Evolutionary conservation across 92 coral and sea anemone genomes (phyloP).

Genomic region (Phenganax stokvisi): DNA sequence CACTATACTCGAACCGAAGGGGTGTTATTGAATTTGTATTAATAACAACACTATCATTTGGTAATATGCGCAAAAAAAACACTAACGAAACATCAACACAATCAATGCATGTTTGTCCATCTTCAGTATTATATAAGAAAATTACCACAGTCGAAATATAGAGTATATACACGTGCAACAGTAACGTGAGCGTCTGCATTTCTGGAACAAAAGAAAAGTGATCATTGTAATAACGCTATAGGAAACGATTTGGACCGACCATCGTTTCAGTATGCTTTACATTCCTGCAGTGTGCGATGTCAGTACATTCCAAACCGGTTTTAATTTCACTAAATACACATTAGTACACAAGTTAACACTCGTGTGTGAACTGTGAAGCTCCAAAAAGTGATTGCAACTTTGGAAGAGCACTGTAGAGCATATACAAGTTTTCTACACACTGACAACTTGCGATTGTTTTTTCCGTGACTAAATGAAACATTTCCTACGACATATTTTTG

Average conservation of each 20-base stretch:
- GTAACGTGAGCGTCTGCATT: not conserved
- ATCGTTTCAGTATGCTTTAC: not conserved
- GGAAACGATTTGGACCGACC: not conserved
- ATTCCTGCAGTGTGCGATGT: not conserved
- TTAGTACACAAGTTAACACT: not conserved
- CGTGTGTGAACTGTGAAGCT: too few relatives aligned
- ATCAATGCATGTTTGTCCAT: conserved; percentile 8
- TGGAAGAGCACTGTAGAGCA: too few relatives aligned
- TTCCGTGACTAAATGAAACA: too few relatives aligned
- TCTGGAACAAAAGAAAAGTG: not conserved
- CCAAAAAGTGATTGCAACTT: too few relatives aligned
- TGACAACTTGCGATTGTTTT: too few relatives aligned
- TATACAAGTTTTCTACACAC: too few relatives aligned
- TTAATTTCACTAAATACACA: not conserved
- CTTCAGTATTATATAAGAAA: not conserved
- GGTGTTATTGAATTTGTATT: not conserved
- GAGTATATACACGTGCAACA: not conserved
- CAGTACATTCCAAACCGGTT: not conserved
- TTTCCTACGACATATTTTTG: too few relatives aligned
- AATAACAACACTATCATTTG: conserved; percentile 32
- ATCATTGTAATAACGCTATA: not conserved
- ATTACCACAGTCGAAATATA: not conserved
- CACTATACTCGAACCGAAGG: not conserved
- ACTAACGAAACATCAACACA: conserved; percentile 14
- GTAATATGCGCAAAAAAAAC: conserved; percentile 19